Evolutionary conservation across 2,888 invertebrate genomes (phyloP).

Genomic region (Gastrophysa polygoni): DNA sequence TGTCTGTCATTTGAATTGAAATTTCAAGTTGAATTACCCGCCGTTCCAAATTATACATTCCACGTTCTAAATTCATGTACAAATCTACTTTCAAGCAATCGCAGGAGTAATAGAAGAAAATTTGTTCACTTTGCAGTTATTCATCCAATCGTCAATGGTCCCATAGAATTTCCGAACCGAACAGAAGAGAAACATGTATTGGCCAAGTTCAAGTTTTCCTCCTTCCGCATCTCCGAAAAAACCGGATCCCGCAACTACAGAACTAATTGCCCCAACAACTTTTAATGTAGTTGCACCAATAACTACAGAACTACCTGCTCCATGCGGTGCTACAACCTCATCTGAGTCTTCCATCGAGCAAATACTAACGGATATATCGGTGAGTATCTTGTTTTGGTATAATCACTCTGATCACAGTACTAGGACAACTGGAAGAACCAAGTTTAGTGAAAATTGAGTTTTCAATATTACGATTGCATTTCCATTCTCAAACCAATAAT

Average conservation of each 20-base stretch:
- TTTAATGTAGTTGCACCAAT: slow-evolving; percentile 32
- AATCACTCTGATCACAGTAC: not conserved
- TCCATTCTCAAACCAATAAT: too few relatives aligned
- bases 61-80: slow-evolving; percentile 17
- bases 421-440: too few relatives aligned
- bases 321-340: slow-evolving; percentile 23
- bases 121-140: slow-evolving; percentile 26
- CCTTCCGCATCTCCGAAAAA: slow-evolving; percentile 21
- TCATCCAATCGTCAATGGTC: slow-evolving; percentile 21
- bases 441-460: too few relatives aligned
- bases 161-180: slow-evolving; percentile 20
- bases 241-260: too few relatives aligned
- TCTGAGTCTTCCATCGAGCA: slow-evolving; percentile 30
- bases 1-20: slow-evolving; percentile 15
- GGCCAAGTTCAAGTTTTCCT: slow-evolving; percentile 28
- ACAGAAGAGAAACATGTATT: slow-evolving; percentile 28
- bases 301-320: slow-evolving; percentile 23
- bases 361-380: slow-evolving; percentile 33
- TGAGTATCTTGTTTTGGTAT: slow-evolving; percentile 17
- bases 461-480: too few relatives aligned
- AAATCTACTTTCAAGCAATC: not conserved
- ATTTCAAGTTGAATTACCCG: slow-evolving; percentile 12
- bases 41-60: not conserved
- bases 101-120: not conserved
- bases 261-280: too few relatives aligned